Conservation (phyloP, 2,888 invertebrate genomes). For the Entomobrya proxima region DNA sequence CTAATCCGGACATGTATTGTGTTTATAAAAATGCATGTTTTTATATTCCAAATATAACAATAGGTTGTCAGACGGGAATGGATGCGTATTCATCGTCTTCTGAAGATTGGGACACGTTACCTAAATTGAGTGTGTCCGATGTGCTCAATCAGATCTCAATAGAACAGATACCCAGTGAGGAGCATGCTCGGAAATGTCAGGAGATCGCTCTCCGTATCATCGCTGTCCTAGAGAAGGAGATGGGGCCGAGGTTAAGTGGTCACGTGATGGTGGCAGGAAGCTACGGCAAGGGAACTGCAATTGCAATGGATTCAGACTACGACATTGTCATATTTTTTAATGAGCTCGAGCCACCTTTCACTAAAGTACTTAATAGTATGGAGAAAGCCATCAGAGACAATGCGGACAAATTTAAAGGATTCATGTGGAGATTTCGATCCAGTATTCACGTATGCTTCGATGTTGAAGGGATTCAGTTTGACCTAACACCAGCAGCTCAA, state of each 20-base stretch:
- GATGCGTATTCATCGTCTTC: conserved; percentile 51
- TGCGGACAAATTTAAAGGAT: conserved; percentile 46
- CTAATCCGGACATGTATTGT: background rate
- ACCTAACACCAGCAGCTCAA: conserved; percentile 53
- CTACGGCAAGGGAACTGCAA: conserved; percentile 55
- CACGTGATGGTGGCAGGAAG: conserved; percentile 59
- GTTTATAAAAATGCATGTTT: background rate
- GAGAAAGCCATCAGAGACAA: conserved; percentile 34
- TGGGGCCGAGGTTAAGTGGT: conserved; percentile 36
- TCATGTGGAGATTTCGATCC: conserved; percentile 50
- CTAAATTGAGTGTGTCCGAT: conserved; percentile 52
- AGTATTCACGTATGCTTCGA: conserved; percentile 59
- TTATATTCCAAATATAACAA: background rate
- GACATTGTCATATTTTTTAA: conserved; percentile 59
- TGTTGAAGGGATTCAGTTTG: conserved; percentile 54
- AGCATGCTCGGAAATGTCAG: conserved; percentile 48
- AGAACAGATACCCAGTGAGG: conserved; percentile 44
- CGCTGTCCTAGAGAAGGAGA: conserved; percentile 38
- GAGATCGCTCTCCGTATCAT: conserved; percentile 37
- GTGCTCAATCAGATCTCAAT: conserved; percentile 44
- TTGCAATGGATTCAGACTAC: conserved; percentile 50
- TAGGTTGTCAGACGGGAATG: conserved; percentile 44
- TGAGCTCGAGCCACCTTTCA: conserved; percentile 47
- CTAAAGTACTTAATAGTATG: conserved; percentile 27
- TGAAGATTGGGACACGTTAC: conserved; percentile 55